Conservation (phyloP, 2,797 vertebrate genomes). For the Toxotes lorentzi region DNA sequence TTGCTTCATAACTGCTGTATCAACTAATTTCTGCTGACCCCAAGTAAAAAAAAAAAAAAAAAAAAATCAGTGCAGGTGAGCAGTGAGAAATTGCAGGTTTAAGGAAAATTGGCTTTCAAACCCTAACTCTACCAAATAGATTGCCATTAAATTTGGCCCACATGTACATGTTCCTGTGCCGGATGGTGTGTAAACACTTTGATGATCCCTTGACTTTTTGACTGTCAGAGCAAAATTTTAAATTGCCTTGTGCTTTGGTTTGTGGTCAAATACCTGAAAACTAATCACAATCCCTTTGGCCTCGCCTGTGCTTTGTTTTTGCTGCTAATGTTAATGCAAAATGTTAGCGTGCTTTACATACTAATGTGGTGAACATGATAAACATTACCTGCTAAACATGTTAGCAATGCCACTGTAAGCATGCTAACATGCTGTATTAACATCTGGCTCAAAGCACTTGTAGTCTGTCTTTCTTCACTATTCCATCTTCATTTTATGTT, state of each 20-base stretch:
- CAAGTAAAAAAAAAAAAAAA: neutral
- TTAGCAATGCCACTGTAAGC: neutral
- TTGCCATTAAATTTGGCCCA: neutral
- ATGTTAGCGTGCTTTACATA: neutral
- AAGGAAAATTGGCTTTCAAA: neutral
- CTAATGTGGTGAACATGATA: neutral
- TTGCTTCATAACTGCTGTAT: too few relatives aligned
- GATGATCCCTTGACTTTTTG: too few relatives aligned
- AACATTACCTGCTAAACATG: neutral
- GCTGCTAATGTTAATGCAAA: neutral
- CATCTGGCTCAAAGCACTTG: neutral
- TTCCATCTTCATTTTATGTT: conserved; percentile 27
- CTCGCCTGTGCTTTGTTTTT: neutral
- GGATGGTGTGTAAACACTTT: neutral
- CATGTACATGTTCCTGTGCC: neutral
- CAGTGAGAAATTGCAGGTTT: neutral
- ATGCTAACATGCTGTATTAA: neutral
- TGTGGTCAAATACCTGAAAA: neutral
- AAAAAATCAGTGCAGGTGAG: too few relatives aligned
- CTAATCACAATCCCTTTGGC: neutral
- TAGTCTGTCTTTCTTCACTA: neutral
- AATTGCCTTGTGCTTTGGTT: neutral
- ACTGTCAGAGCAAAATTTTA: too few relatives aligned
- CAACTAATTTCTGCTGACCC: neutral
- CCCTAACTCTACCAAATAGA: too few relatives aligned